Evolutionary conservation across 2,797 vertebrate species (phyloP).

Genomic region (Pangasius larnaudii): DNA sequence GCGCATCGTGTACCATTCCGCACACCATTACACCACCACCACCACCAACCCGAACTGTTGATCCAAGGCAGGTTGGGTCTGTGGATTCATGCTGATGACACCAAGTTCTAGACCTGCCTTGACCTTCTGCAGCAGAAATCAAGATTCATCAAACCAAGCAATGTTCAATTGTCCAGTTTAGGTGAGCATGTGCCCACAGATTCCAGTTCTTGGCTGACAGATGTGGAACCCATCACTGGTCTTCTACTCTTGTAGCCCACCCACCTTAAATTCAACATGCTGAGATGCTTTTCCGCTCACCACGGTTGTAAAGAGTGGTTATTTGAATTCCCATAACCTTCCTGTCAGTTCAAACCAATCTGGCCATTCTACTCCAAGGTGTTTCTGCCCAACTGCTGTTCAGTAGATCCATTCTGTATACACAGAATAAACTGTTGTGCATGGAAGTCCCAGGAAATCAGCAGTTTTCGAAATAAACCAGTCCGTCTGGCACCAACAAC

Average conservation of each 20-base stretch:
- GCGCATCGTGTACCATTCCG: not conserved
- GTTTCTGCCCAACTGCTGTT: not conserved
- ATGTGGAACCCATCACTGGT: not conserved
- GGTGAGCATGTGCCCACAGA: not conserved
- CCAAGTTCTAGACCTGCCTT: not conserved
- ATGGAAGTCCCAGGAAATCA: not conserved
- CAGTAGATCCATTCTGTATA: not conserved
- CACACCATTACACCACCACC: not conserved
- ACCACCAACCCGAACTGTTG: not conserved
- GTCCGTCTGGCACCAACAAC: not conserved
- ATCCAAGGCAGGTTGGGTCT: not conserved
- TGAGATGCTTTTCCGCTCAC: not conserved
- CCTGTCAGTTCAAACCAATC: not conserved
- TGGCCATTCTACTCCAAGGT: not conserved
- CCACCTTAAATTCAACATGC: not conserved
- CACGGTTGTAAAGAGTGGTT: not conserved
- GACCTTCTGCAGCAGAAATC: not conserved
- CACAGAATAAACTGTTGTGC: not conserved
- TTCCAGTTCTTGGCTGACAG: not conserved
- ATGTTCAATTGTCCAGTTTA: not conserved
- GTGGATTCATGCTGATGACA: not conserved
- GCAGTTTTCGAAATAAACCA: not conserved
- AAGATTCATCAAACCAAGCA: not conserved
- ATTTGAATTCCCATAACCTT: not conserved
- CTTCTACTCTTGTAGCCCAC: not conserved